Percentiles rank a stretch among this genome's conserved stretches.
Evolutionary conservation across 1,140 invertebrate genomes (phyloP).

Genomic region (Saccostrea glomerata): DNA sequence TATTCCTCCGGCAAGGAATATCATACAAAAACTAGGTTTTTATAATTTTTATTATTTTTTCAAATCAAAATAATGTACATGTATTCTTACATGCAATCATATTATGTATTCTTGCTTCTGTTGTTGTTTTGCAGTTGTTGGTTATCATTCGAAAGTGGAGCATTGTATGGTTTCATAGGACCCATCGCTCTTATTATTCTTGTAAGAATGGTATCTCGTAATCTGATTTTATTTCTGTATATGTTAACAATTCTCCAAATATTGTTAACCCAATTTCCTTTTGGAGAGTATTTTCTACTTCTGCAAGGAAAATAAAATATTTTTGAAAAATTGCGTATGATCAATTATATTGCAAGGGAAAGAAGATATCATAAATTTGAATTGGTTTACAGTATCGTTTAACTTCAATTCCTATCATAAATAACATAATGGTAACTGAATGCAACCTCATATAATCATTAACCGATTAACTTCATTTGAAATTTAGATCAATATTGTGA

Average conservation of each 20-base stretch:
- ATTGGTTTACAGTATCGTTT: no score
- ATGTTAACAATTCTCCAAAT: neutral
- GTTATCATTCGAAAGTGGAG: neutral
- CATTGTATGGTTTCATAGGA: neutral
- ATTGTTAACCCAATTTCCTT: no score
- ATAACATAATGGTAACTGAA: neutral
- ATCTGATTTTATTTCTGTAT: neutral
- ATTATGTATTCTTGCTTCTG: neutral
- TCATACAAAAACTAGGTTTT: neutral
- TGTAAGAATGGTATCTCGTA: neutral
- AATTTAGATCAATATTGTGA: neutral
- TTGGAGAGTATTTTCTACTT: no score
- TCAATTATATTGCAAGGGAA: no score
- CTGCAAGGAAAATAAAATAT: no score
- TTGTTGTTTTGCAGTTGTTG: neutral
- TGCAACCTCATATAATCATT: neutral
- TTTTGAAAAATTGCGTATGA: no score
- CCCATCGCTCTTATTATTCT: neutral
- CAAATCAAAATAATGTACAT: neutral
- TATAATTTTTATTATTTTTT: neutral
- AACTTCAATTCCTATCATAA: no score
- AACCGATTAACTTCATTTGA: neutral
- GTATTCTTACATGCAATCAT: neutral
- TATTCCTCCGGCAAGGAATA: neutral
- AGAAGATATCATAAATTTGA: no score